Evolutionary conservation across 2,113 vertebrate genomes (phyloP).

Genomic region (Pleuronectes platessa): DNA sequence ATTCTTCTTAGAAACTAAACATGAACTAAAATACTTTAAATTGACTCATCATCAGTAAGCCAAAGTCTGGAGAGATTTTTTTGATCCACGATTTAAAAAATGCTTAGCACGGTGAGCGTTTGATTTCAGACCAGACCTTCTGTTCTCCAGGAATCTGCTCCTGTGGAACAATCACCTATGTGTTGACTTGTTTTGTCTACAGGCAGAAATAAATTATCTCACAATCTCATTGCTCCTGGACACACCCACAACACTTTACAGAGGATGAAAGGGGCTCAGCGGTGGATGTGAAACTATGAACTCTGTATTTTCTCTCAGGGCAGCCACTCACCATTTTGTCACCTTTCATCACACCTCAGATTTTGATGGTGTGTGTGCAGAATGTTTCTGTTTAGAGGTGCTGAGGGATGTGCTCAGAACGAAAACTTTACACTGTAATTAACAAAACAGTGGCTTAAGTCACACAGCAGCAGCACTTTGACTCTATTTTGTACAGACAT

Average conservation of each 20-base stretch:
- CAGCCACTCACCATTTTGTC: slow-evolving; percentile 3
- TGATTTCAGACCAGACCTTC: slow-evolving; percentile 13
- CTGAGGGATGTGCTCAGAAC: background rate
- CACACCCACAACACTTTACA: slow-evolving; percentile 20
- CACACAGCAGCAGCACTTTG: background rate
- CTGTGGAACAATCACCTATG: slow-evolving; percentile 14
- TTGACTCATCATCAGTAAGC: slow-evolving; percentile 55
- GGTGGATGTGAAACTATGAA: slow-evolving; percentile 12
- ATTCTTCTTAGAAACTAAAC: slow-evolving; percentile 65
- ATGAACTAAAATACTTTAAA: slow-evolving; percentile 50
- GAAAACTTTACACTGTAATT: background rate
- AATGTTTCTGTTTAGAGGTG: background rate
- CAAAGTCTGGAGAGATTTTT: slow-evolving; percentile 9
- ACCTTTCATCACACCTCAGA: slow-evolving; percentile 9
- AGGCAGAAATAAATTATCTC: slow-evolving; percentile 33
- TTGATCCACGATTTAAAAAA: slow-evolving; percentile 28
- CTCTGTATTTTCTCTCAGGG: slow-evolving; percentile 7
- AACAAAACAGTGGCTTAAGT: background rate
- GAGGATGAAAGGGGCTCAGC: slow-evolving; percentile 22
- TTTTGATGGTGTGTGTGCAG: background rate
- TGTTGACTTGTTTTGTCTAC: slow-evolving; percentile 32
- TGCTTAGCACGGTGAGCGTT: background rate
- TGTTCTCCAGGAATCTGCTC: background rate
- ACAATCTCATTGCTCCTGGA: slow-evolving; percentile 3
- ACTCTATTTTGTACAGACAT: background rate